phyloP scores from a whole-genome alignment of 2,113 vertebrate species.

The Vulpes vulpes region DNA sequence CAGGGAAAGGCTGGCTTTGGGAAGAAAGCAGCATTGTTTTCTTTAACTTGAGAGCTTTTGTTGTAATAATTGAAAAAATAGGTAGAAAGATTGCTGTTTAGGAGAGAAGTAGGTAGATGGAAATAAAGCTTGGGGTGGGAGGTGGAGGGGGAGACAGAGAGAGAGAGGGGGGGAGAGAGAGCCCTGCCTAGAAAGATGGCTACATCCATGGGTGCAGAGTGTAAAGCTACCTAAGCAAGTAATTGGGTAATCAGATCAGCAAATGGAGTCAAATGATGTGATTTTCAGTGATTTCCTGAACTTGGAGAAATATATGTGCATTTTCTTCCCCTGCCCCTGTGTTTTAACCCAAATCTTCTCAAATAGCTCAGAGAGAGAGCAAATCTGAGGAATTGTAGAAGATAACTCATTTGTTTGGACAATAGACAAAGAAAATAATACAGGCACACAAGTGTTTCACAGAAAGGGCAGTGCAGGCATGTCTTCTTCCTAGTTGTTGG shows the following conservation, averaged over 20 bases:
- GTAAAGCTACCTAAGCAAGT: neutral
- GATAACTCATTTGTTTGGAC: neutral
- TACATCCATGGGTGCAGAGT: neutral
- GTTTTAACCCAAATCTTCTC: slow-evolving; percentile 24
- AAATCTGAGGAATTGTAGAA: neutral
- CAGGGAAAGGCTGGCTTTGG: slow-evolving; percentile 71
- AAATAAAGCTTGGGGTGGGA: neutral
- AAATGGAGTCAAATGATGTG: slow-evolving; percentile 45
- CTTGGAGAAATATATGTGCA: neutral
- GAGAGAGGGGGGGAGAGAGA: neutral
- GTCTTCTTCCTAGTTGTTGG: neutral
- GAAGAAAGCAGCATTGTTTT: slow-evolving; percentile 81
- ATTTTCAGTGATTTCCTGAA: slow-evolving; percentile 56
- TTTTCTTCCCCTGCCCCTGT: neutral
- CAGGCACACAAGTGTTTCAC: neutral
- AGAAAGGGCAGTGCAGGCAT: neutral
- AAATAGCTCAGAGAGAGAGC: neutral
- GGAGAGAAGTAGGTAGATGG: slow-evolving; percentile 43
- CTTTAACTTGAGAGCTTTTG: slow-evolving; percentile 82
- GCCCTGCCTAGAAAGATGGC: neutral
- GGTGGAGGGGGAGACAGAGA: accelerated
- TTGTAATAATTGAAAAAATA: slow-evolving; percentile 83
- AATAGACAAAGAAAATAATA: neutral
- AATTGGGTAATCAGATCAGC: slow-evolving; percentile 40
- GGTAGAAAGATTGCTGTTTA: slow-evolving; percentile 76